phyloP scores from a whole-genome alignment of 2,113 vertebrate species.

The Aptenodytes patagonicus region DNA sequence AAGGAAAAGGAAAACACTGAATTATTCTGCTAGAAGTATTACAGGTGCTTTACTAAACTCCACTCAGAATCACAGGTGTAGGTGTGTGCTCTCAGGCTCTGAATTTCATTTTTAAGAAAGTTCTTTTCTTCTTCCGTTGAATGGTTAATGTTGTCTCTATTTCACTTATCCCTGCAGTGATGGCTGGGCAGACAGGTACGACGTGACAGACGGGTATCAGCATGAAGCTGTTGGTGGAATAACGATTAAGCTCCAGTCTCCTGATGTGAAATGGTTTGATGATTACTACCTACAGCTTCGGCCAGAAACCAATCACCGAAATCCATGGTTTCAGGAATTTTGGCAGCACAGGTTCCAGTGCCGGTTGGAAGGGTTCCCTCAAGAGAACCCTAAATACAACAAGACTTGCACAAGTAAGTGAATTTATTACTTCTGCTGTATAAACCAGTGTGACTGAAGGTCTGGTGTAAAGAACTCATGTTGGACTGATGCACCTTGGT shows the following conservation, averaged over 20 bases:
- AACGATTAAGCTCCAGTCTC: conserved; percentile 98
- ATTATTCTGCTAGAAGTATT: background rate
- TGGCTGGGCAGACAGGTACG: conserved; percentile 96
- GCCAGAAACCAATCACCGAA: conserved; percentile 91
- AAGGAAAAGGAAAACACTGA: background rate
- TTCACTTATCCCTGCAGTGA: conserved; percentile 78
- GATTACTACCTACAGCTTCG: conserved; percentile 96
- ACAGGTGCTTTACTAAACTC: background rate
- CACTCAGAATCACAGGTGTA: background rate
- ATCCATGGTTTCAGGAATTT: conserved; percentile 98
- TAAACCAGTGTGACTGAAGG: background rate
- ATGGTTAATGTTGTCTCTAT: background rate
- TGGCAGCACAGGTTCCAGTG: conserved; percentile 98
- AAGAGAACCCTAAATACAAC: conserved; percentile 92
- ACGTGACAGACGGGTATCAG: conserved; percentile 94
- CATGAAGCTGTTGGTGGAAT: conserved; percentile 93
- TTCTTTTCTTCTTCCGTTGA: background rate
- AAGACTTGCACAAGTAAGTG: conserved; percentile 94
- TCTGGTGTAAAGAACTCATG: background rate
- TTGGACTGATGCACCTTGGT: background rate
- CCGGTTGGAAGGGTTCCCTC: conserved; percentile 86
- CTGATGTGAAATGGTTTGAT: conserved; percentile 97
- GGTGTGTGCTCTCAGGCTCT: background rate
- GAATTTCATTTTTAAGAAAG: background rate
- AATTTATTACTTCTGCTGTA: background rate